A percentile compares a stretch with the other conserved stretches of the same genome.
Conservation (phyloP, 2,113 vertebrate species). For the Stictonetta naevosa region DNA sequence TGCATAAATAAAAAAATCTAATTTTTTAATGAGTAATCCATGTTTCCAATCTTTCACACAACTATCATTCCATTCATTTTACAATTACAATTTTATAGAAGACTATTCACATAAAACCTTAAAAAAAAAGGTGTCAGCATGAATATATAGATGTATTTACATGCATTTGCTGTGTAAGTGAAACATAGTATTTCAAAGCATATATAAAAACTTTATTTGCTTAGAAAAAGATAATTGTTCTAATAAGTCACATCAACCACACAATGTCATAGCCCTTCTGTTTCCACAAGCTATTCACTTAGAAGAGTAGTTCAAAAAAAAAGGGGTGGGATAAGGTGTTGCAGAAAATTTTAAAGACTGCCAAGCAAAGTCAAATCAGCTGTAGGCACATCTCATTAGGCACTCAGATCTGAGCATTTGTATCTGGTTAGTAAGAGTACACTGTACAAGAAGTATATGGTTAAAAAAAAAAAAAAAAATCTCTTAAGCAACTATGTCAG, state of each 20-base stretch:
- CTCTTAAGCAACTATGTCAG: background rate
- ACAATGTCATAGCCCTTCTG: background rate
- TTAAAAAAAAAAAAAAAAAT: background rate
- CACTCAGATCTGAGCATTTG: background rate
- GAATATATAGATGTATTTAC: background rate
- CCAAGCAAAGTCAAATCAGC: background rate
- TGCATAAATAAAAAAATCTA: background rate
- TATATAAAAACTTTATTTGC: background rate
- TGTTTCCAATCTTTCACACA: background rate
- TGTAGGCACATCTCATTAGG: background rate
- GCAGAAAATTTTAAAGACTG: background rate
- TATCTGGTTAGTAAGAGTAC: background rate
- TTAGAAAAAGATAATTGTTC: background rate
- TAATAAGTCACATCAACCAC: background rate
- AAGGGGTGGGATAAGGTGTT: fast-evolving
- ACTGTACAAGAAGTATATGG: background rate
- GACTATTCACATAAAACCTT: background rate
- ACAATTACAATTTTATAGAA: background rate
- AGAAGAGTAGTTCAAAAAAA: background rate
- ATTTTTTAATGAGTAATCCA: background rate
- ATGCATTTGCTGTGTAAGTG: background rate
- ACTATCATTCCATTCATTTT: fast-evolving
- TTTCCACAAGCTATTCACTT: background rate
- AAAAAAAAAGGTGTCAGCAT: background rate
- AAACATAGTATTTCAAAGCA: background rate